Base-by-base conservation (phyloP, 2,888 invertebrate species). In the Tetranychus truncatus region DNA sequence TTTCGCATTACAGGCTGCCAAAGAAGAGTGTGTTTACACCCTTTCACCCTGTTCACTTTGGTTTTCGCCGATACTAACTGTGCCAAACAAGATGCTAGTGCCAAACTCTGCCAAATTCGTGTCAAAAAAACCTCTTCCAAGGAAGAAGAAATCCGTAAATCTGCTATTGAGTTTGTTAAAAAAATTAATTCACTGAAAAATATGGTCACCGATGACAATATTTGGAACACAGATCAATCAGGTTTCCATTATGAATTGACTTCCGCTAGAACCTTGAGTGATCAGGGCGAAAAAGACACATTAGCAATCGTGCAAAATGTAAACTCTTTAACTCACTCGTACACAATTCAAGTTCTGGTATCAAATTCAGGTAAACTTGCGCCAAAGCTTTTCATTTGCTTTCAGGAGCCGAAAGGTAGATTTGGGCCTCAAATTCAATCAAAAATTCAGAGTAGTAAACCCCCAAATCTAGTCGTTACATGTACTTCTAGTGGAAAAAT, bases 201-300 rank as follows among this genome's bases (percentile, higher is more conserved):
- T 21, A 21, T 21, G 21, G 21, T 21, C 21, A 21, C 21, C 21
- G 21, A 21, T 21, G 21, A 21, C 21, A 21, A 21, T 21, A 21
- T 66, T n/a, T 66, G 66, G 66, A 66, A 66, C n/a, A n/a, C 66
- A 15, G 66, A 66, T 66, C 66, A 66, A n/a, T 18, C 66, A 18
- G 66, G 66, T 18, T 15, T 66, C 66, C 15, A 66, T 66, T 66
- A 66, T 66, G 66, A 66, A n/a, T 8, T 34, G 71, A 21, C 21
- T 15, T 21, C 24, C 18, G 44, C 15, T 18, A 21, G 71, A 34
- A 71, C 71, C 7, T 71, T 71, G 71, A 34, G 24, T 24, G 21
- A 24, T 71, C 8, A 34, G 11, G 71, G 71, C 15, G 24, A 8
- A 21, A 71, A 71, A n/a, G 71, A 18, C 15, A 71, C 11, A 6